These are phyloP conservation scores for Bergia puertoricense DNA, from an alignment of 92 coral and sea anemone species.

Conservation along the genomic window DNA sequence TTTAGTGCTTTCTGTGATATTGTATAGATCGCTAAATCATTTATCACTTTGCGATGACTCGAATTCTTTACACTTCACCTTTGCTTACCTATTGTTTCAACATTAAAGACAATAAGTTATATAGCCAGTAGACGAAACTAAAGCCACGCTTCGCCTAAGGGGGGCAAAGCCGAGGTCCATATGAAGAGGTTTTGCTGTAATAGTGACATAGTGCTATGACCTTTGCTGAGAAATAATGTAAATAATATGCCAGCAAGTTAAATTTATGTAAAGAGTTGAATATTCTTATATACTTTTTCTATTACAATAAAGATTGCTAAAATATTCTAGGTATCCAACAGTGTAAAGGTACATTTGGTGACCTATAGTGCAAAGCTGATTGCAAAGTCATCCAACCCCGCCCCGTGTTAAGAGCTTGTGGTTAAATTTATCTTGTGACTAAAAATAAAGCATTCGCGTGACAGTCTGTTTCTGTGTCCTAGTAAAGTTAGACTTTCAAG, in stretches of 20 bases:
- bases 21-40: slow-evolving; percentile 27
- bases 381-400: slow-evolving; percentile 7
- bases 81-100: slow-evolving; percentile 4
- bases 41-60: slow-evolving; percentile 37
- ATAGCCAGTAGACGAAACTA: slow-evolving; percentile 17
- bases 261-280: not conserved
- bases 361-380: not conserved
- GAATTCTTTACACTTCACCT: slow-evolving; percentile 32
- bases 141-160: slow-evolving; percentile 30
- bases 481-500: not conserved
- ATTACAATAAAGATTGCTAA: not conserved
- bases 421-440: slow-evolving; percentile 2
- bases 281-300: not conserved
- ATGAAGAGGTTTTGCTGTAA: not conserved
- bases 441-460: not conserved
- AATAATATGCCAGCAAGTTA: not conserved
- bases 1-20: slow-evolving; percentile 29
- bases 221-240: not conserved
- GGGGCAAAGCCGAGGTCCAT: slow-evolving; percentile 5
- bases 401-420: slow-evolving; percentile 25
- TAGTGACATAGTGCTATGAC: not conserved
- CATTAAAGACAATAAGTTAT: slow-evolving; percentile 21
- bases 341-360: not conserved
- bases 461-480: slow-evolving; percentile 25
- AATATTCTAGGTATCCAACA: not conserved